These are phyloP conservation scores for Porites lutea DNA, from an alignment of 64 coral and sea anemone species.

Conservation along the genomic window DNA sequence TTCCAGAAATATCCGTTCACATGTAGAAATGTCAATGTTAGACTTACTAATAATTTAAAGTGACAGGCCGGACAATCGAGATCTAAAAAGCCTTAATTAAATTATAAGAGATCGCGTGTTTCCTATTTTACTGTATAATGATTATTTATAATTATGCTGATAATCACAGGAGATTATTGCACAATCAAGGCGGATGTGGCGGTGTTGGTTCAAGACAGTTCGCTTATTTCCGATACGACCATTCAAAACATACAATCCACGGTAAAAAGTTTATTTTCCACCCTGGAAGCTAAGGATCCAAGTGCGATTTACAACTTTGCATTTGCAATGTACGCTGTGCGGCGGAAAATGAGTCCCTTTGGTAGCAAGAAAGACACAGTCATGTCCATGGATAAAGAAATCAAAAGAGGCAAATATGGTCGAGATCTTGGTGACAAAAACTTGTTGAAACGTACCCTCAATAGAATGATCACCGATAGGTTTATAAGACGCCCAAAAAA, in stretches of 20 bases:
- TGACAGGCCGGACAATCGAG: no score
- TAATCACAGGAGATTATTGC: background rate
- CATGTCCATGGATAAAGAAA: background rate
- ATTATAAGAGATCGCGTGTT: no score
- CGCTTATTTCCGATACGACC: background rate
- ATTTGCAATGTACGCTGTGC: background rate
- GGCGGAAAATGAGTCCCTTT: background rate
- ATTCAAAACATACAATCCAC: background rate
- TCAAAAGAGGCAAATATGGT: background rate
- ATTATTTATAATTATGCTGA: background rate
- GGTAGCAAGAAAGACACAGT: background rate
- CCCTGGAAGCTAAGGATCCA: background rate
- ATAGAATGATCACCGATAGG: background rate
- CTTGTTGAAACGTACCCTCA: background rate
- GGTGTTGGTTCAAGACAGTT: slow-evolving; percentile 34
- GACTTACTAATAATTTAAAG: no score
- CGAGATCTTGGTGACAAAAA: background rate
- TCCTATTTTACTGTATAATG: no score
- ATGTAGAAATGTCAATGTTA: no score
- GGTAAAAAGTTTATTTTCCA: background rate
- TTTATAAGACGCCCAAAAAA: background rate
- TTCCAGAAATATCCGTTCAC: no score
- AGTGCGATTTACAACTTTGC: slow-evolving; percentile 1
- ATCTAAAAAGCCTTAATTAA: no score
- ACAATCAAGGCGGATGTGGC: slow-evolving; percentile 15